phyloP scores from a whole-genome alignment of 2,888 invertebrate species.

The Hylaea fasciaria region DNA sequence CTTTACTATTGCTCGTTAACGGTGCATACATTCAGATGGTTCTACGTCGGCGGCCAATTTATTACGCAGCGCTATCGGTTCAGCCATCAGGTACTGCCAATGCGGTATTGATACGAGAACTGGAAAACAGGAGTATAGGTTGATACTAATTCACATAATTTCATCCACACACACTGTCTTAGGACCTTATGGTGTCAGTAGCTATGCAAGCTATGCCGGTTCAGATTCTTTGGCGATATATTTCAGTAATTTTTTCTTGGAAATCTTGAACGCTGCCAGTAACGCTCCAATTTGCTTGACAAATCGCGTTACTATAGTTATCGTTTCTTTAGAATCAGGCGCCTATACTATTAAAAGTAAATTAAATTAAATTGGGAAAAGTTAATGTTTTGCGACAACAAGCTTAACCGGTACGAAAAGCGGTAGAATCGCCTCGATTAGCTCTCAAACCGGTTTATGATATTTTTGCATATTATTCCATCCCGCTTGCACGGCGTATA shows the following conservation, averaged over 20 bases:
- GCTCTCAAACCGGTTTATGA: background rate
- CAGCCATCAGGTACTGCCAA: slow-evolving; percentile 59
- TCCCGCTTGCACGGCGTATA: no score
- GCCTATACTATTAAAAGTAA: no score
- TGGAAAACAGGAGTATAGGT: slow-evolving; percentile 8
- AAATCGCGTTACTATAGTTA: no score
- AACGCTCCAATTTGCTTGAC: no score
- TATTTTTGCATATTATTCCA: background rate
- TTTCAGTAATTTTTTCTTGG: no score
- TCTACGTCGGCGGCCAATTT: slow-evolving; percentile 71
- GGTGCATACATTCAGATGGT: slow-evolving; percentile 66
- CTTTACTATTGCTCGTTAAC: slow-evolving; percentile 61
- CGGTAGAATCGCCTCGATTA: background rate
- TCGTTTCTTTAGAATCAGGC: no score
- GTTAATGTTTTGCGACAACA: no score
- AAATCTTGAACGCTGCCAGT: no score
- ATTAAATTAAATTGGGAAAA: no score
- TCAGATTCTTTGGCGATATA: no score
- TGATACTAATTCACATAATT: background rate
- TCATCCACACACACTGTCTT: background rate
- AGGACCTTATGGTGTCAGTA: no score
- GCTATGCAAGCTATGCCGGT: no score
- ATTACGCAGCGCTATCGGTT: slow-evolving; percentile 68
- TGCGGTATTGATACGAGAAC: slow-evolving; percentile 29
- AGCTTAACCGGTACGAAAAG: background rate